phyloP scores from a whole-genome alignment of 2,888 invertebrate genomes.

The Drosophila atroscutellata region DNA sequence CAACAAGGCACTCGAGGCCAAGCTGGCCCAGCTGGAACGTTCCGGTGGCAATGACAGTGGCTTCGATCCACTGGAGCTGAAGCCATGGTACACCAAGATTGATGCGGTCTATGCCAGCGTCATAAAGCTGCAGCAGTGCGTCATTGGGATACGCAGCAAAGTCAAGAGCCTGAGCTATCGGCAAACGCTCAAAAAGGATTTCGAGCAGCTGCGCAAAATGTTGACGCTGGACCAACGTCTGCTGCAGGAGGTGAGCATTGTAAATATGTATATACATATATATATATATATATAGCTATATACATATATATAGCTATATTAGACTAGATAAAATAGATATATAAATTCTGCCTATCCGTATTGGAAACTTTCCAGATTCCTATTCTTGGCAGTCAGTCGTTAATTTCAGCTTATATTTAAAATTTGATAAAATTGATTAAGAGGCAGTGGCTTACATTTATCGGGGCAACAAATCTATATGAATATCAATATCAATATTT shows the following conservation, averaged over 20 bases:
- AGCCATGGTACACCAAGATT: conserved; percentile 82
- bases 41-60: conserved; percentile 32
- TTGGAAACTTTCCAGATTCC: background rate
- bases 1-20: conserved; percentile 73
- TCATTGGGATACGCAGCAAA: conserved; percentile 79
- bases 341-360: background rate
- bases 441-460: conserved; percentile 22
- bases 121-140: conserved; percentile 78
- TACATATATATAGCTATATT: too few relatives aligned
- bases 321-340: background rate
- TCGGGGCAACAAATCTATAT: background rate
- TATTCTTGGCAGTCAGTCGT: background rate
- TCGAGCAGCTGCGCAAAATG: conserved; percentile 73
- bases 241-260: conserved; percentile 69
- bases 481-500: conserved; percentile 2
- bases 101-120: conserved; percentile 78
- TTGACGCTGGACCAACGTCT: conserved; percentile 68
- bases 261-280: background rate
- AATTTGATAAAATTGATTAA: conserved; percentile 5
- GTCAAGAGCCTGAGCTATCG: conserved; percentile 80
- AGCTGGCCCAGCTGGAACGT: conserved; percentile 52
- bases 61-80: conserved; percentile 78
- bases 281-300: background rate
- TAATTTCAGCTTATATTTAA: conserved; percentile 3
- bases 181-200: conserved; percentile 76